A percentile compares a stretch with the other conserved stretches of the same genome.
phyloP scores from a whole-genome alignment of 1,140 invertebrate species.

The Condylostylus longicornis region DNA sequence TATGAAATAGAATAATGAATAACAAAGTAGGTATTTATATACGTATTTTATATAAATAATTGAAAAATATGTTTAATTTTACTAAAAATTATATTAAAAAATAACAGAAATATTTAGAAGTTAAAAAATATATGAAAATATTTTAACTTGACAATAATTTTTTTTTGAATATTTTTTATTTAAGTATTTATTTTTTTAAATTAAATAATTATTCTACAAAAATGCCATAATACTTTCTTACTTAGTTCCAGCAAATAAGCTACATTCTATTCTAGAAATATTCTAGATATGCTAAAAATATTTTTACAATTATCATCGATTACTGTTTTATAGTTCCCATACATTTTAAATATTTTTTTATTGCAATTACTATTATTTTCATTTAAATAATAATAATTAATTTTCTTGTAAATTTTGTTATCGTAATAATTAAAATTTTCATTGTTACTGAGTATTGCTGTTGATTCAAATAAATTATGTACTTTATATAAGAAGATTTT shows the following conservation, averaged over 20 bases:
- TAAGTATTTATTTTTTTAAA: not conserved
- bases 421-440: too few relatives aligned
- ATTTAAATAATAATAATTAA: not conserved
- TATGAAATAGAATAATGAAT: too few relatives aligned
- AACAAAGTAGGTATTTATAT: too few relatives aligned
- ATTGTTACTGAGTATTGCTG: too few relatives aligned
- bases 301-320: not conserved
- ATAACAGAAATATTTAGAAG: not conserved
- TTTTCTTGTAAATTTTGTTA: not conserved
- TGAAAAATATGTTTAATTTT: not conserved
- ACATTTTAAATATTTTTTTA: not conserved
- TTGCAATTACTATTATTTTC: not conserved
- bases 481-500: too few relatives aligned
- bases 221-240: slow-evolving; percentile 34
- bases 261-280: slow-evolving; percentile 33
- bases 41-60: not conserved
- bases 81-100: slow-evolving; percentile 1
- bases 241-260: slow-evolving; percentile 32
- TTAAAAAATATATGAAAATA: not conserved
- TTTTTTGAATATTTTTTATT: not conserved
- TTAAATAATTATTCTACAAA: slow-evolving; percentile 12
- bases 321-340: not conserved
- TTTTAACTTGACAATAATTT: not conserved
- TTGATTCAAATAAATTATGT: too few relatives aligned
- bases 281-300: slow-evolving; percentile 21